Evolutionary conservation across 2,888 invertebrate genomes (phyloP).

Genomic region (Sclerodermus sp.): DNA sequence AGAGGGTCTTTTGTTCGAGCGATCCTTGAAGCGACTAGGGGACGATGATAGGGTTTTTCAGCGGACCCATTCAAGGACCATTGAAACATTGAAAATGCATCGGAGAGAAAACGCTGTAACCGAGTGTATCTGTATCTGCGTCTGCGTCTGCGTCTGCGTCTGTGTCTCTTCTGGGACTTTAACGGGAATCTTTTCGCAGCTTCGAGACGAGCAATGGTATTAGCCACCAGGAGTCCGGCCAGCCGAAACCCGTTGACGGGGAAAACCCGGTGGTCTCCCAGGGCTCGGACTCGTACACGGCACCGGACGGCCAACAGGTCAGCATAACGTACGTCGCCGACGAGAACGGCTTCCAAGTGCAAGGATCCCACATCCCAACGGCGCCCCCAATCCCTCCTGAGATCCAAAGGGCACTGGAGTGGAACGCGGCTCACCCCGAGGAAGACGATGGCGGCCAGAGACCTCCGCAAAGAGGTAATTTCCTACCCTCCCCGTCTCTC

Average conservation of each 20-base stretch:
- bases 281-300: conserved; percentile 56
- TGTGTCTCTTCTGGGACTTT: too few species aligned
- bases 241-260: conserved; percentile 51
- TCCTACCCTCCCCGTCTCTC: too few species aligned
- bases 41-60: too few species aligned
- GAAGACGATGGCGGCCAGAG: conserved; percentile 48
- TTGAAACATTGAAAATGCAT: too few species aligned
- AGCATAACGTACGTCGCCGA: conserved; percentile 55
- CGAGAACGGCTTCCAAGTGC: conserved; percentile 56
- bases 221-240: conserved; percentile 56
- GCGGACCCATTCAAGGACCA: too few species aligned
- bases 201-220: conserved; percentile 60
- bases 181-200: conserved; percentile 24
- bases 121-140: too few species aligned
- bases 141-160: too few species aligned
- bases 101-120: too few species aligned
- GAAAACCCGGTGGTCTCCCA: conserved; percentile 54
- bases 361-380: conserved; percentile 57
- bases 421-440: conserved; percentile 57
- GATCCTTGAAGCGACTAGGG: too few species aligned
- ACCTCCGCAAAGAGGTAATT: conserved; percentile 43
- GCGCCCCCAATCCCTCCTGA: conserved; percentile 57
- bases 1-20: too few species aligned
- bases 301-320: conserved; percentile 57
- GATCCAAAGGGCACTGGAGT: conserved; percentile 56